phyloP scores from a whole-genome alignment of 2,113 vertebrate species.

The Etia nguti region DNA sequence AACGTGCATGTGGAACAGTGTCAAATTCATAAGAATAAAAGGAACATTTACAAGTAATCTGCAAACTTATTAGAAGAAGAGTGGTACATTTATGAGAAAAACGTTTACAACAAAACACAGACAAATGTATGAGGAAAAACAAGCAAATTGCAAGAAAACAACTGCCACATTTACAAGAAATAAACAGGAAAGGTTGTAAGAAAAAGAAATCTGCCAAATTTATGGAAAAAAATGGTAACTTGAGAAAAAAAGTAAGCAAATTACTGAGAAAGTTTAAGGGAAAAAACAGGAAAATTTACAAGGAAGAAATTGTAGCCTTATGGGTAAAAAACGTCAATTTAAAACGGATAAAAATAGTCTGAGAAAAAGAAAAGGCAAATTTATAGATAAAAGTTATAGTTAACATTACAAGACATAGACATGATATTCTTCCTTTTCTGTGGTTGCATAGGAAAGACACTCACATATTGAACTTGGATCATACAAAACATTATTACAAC shows the following conservation, averaged over 20 bases:
- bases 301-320: neutral
- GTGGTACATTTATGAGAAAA: neutral
- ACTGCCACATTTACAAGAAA: neutral
- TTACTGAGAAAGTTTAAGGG: neutral
- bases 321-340: neutral
- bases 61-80: neutral
- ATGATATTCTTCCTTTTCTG: neutral
- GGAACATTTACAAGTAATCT: neutral
- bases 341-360: neutral
- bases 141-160: neutral
- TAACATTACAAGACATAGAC: neutral
- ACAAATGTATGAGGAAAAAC: neutral
- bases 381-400: neutral
- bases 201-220: neutral
- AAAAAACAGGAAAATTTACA: neutral
- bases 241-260: neutral
- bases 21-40: neutral
- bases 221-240: neutral
- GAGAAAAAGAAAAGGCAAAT: neutral
- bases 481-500: neutral
- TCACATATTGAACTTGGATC: neutral
- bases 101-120: neutral
- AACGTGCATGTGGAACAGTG: neutral
- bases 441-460: neutral
- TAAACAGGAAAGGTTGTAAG: neutral